Conservation (phyloP, 1,140 invertebrate species). For the Lepidurus arcticus region DNA sequence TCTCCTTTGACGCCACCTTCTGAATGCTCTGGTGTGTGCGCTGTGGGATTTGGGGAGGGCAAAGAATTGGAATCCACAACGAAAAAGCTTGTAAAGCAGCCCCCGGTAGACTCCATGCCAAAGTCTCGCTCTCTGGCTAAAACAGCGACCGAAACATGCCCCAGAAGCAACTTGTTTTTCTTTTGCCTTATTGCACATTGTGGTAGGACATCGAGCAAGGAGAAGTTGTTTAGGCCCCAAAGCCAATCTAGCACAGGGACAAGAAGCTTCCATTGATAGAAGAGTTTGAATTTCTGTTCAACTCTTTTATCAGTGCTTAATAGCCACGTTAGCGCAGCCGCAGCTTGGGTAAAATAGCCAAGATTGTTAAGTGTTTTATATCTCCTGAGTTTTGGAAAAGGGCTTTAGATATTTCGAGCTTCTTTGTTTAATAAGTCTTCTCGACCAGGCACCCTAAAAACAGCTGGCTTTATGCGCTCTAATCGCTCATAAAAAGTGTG, state of each 20-base stretch:
- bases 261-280: too few relatives aligned
- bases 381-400: background rate
- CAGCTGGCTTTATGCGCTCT: constrained; percentile 10
- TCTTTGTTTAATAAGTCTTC: background rate
- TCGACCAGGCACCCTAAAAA: background rate
- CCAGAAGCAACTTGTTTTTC: background rate
- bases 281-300: too few relatives aligned
- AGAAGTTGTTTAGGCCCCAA: too few relatives aligned
- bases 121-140: background rate
- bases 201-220: background rate
- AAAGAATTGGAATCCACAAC: background rate
- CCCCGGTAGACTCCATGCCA: background rate
- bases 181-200: background rate
- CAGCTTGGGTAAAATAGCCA: background rate
- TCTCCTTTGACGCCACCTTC: background rate
- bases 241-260: too few relatives aligned
- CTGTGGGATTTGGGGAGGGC: background rate
- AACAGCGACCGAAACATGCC: background rate
- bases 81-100: background rate
- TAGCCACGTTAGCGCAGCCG: background rate
- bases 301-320: too few relatives aligned
- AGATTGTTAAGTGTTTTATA: background rate
- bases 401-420: background rate
- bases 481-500: constrained; percentile 19
- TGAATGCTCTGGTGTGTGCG: background rate